Conservation (phyloP, 2,888 invertebrate species). For the Chorisops tibialis region DNA sequence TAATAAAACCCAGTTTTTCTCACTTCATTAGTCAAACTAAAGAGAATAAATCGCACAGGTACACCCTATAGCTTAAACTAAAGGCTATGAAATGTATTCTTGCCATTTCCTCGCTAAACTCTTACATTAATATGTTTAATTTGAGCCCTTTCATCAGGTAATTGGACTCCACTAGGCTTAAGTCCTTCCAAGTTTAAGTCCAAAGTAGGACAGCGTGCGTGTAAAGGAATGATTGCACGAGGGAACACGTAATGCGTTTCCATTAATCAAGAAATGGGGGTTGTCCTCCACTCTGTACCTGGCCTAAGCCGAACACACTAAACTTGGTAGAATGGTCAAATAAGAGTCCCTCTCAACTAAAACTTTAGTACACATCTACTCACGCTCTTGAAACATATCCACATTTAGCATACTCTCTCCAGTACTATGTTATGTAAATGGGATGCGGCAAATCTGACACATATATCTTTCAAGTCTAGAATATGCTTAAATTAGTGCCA, state of each 20-base stretch:
- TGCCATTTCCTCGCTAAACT: not conserved
- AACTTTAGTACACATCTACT: not conserved
- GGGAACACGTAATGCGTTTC: conserved; percentile 31
- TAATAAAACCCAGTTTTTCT: too few relatives aligned
- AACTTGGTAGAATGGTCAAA: not conserved
- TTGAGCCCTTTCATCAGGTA: conserved; percentile 14
- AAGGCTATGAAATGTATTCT: too few relatives aligned
- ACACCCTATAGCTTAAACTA: too few relatives aligned
- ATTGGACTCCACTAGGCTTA: conserved; percentile 10
- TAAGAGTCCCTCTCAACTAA: not conserved
- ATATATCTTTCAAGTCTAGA: conserved; percentile 31
- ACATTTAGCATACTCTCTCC: conserved; percentile 8
- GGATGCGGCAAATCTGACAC: conserved; percentile 33
- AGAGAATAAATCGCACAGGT: too few relatives aligned
- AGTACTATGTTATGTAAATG: conserved; percentile 31
- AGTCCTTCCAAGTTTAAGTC: not conserved
- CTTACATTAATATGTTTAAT: conserved; percentile 5
- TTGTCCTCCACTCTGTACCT: too few relatives aligned
- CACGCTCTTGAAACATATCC: too few relatives aligned
- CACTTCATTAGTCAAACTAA: too few relatives aligned
- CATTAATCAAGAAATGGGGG: conserved; percentile 30
- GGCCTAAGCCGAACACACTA: not conserved
- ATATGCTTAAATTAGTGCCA: conserved; percentile 33
- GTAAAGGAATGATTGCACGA: conserved; percentile 30
- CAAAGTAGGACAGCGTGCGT: conserved; percentile 22